Conservation (phyloP, 2,888 invertebrate species). For the Stomorhina lunata region DNA sequence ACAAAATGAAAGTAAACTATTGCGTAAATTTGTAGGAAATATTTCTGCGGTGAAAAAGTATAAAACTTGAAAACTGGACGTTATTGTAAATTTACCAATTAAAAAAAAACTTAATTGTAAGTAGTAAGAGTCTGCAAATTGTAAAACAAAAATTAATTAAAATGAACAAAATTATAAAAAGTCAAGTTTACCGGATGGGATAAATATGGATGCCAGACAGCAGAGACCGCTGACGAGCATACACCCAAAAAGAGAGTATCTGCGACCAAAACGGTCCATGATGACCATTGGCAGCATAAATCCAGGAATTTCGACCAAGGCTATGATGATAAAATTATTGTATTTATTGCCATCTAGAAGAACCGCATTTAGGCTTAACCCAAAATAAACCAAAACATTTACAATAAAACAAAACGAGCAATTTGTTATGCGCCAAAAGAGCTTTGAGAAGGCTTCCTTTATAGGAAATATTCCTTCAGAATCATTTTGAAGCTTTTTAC, state of each 20-base stretch:
- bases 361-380: constrained; percentile 88
- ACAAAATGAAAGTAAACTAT: constrained; percentile 85
- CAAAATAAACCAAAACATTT: constrained; percentile 89
- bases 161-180: too few relatives aligned
- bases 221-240: constrained; percentile 83
- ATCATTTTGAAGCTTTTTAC: constrained; percentile 71
- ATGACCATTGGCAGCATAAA: constrained; percentile 84
- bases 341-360: constrained; percentile 87
- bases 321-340: constrained; percentile 84
- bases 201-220: constrained; percentile 75
- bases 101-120: constrained; percentile 80
- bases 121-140: constrained; percentile 63
- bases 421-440: constrained; percentile 80
- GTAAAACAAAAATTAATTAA: background rate
- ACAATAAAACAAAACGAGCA: constrained; percentile 91
- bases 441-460: constrained; percentile 73
- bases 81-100: constrained; percentile 84
- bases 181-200: constrained; percentile 67
- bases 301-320: constrained; percentile 86
- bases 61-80: constrained; percentile 85
- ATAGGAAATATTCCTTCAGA: constrained; percentile 75
- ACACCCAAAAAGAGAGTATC: constrained; percentile 83
- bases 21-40: constrained; percentile 85
- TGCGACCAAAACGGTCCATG: constrained; percentile 84
- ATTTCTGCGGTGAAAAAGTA: constrained; percentile 87